phyloP scores from a whole-genome alignment of 2,113 vertebrate species.

The Campylomormyrus tamandua region DNA sequence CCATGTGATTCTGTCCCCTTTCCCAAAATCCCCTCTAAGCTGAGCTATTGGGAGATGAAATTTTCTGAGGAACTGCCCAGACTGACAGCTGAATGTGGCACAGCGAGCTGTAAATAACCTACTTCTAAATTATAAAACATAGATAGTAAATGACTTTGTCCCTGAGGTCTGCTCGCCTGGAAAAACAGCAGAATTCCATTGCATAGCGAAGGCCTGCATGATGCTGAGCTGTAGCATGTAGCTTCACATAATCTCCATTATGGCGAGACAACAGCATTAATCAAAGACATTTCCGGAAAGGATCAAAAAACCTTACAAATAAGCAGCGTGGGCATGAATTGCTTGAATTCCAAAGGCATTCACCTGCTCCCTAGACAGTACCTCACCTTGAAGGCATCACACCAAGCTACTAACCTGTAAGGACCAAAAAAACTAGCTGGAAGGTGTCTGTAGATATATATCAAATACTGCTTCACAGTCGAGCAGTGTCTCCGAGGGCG shows the following conservation, averaged over 20 bases:
- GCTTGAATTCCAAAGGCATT: not conserved
- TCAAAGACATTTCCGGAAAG: not conserved
- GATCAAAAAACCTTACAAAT: not conserved
- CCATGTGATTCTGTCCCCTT: not conserved
- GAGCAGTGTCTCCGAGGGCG: not conserved
- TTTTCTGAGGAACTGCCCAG: not conserved
- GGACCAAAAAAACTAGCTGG: not conserved
- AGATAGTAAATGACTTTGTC: not conserved
- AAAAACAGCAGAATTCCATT: not conserved
- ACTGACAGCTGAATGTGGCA: not conserved
- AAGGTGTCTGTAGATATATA: not conserved
- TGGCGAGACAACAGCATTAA: not conserved
- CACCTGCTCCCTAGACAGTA: not conserved
- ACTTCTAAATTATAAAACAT: not conserved
- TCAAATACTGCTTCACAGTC: not conserved
- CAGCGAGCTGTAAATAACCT: not conserved
- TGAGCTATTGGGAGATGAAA: not conserved
- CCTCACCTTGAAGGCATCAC: not conserved
- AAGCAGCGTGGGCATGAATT: not conserved
- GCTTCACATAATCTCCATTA: not conserved
- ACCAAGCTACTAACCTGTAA: not conserved
- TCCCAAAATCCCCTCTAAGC: not conserved
- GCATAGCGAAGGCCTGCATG: not conserved
- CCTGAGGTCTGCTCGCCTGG: not conserved
- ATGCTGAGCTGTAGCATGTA: not conserved